A percentile compares a stretch with the other conserved stretches of the same genome.
Evolutionary conservation across 1,140 invertebrate species (phyloP).

Genomic region (Pseudomyrmex sp.): DNA sequence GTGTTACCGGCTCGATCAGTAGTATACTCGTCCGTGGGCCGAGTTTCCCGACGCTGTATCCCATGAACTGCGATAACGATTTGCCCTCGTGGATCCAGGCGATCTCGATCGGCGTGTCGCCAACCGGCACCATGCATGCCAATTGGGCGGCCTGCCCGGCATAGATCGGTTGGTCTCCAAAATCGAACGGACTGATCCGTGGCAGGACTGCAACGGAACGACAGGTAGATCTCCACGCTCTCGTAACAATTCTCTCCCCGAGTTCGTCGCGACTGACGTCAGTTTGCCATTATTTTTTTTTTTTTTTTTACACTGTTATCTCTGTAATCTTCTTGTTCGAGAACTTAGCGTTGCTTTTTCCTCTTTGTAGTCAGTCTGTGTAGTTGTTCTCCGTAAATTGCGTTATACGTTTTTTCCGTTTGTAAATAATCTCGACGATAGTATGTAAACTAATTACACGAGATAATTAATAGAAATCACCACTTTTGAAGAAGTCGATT

Average conservation of each 20-base stretch:
- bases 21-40: constrained; percentile 86
- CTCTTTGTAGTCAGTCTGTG: constrained; percentile 14
- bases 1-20: constrained; percentile 85
- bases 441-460: constrained; percentile 24
- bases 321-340: neutral
- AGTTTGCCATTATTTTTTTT: constrained; percentile 20
- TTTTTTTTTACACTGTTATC: neutral
- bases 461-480: neutral
- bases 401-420: neutral
- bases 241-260: constrained; percentile 14
- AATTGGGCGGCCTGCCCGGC: constrained; percentile 89
- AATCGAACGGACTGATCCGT: constrained; percentile 89
- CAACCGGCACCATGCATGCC: constrained; percentile 89
- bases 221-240: constrained; percentile 60
- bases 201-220: constrained; percentile 88
- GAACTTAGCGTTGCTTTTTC: constrained; percentile 40
- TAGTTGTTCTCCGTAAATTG: constrained; percentile 1
- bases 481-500: constrained; percentile 7
- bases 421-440: constrained; percentile 14
- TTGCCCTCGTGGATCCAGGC: constrained; percentile 88
- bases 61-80: constrained; percentile 81
- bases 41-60: constrained; percentile 84
- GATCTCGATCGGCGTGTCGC: constrained; percentile 89
- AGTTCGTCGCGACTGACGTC: constrained; percentile 20
- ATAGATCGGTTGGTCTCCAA: constrained; percentile 88